These are phyloP conservation scores for Sebastes diploproa DNA, from an alignment of 2,797 vertebrate genomes.

Conservation along the genomic window DNA sequence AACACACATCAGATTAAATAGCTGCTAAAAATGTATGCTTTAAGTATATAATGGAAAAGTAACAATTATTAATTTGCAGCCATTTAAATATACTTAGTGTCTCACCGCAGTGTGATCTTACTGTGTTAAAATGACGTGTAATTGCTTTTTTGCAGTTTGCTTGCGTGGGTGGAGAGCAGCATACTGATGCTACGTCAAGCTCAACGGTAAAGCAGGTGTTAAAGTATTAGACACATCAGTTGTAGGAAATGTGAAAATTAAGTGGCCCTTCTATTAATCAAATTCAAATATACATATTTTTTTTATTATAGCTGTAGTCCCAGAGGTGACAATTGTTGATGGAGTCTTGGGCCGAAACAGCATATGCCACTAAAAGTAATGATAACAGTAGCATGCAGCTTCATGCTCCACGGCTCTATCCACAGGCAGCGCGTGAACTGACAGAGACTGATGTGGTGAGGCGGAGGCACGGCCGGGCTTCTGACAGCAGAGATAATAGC, in stretches of 20 bases:
- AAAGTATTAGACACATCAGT: neutral
- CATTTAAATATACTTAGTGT: neutral
- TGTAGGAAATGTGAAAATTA: neutral
- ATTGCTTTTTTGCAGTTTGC: constrained; percentile 7
- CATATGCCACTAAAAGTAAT: constrained; percentile 39
- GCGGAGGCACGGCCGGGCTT: constrained; percentile 54
- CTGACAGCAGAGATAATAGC: constrained; percentile 93
- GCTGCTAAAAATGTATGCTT: neutral
- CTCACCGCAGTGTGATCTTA: neutral
- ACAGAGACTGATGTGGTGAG: constrained; percentile 74
- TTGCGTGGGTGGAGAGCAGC: neutral
- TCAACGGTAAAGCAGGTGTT: neutral
- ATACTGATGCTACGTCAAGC: neutral
- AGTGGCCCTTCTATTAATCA: neutral
- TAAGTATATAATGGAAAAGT: neutral
- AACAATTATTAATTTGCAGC: neutral
- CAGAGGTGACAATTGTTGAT: constrained; percentile 20
- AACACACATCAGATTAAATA: neutral
- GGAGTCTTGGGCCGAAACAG: constrained; percentile 11
- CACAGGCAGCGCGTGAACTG: constrained; percentile 57
- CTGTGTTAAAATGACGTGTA: neutral
- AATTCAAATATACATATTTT: neutral
- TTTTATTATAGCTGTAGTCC: neutral
- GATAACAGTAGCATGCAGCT: constrained; percentile 46
- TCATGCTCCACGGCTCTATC: constrained; percentile 51